Base-by-base conservation (phyloP, 2,113 vertebrate genomes). In the Dipodomys stephensi region DNA sequence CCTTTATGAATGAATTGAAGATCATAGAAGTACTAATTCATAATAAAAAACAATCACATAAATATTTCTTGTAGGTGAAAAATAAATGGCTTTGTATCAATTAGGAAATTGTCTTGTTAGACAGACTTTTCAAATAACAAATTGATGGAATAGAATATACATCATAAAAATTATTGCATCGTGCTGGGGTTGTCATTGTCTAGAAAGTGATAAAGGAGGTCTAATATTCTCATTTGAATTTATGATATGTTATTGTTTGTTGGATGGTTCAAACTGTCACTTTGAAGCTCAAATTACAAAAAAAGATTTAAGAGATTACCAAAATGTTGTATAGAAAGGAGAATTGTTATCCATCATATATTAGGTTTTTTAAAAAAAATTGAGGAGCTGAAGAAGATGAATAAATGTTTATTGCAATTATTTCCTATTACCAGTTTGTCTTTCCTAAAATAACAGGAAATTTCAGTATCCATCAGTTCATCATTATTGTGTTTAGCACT, bases 31-130 rank as follows among this genome's bases (percentile, higher is more conserved):
- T 88, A 88, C 92, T 83, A 94, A 93, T 67, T 93, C 35, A 85
- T 67, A 89, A 86, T 93, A 74, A 86, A 93, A 20, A 76, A 83
- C 22, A 92, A 87, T 18, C 76, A 44, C 22, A 88, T 96, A 92
- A 96, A 79, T 44, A 22, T 53, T 80, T 35, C 71, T 49, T 94
- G 81, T 83, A 86, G 71, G 84, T 85, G 25, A 80, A 73, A 91
- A 97, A 77, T 30, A 16, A 7, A 86, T 60, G 83, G 73, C 13
- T 78, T 94, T 69, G 64, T 86, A 73, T 81, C 73, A 91, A 27
- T 91, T 89, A 90, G 83, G 30, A 94, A 49, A 89, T 28, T 57
- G 7, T 76, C 57, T 92, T 92, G 4, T 57, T 73, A 80, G 18
- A 27, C n/a, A 90, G 22, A 15, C 7, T 27, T 79, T 91, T 90